Evolutionary conservation across 2,888 invertebrate species (phyloP).

Genomic region (Amphiduros pacificus): DNA sequence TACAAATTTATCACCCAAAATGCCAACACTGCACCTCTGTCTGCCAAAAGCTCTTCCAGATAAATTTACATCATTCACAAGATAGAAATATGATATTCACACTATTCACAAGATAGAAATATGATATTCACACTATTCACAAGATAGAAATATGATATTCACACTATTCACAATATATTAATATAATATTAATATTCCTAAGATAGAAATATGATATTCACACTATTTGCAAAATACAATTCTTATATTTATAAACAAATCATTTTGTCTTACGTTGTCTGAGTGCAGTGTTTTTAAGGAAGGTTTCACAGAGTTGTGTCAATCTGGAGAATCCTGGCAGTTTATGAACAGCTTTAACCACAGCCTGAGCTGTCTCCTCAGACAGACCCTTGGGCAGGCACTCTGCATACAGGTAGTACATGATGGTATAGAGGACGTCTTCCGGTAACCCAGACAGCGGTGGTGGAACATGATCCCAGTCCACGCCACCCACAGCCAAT

Average conservation of each 20-base stretch:
- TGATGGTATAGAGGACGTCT: conserved; percentile 67
- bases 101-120: too few relatives aligned
- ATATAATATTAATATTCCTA: too few relatives aligned
- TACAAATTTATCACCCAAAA: neutral
- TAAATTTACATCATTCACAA: too few relatives aligned
- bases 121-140: too few relatives aligned
- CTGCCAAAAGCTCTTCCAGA: neutral
- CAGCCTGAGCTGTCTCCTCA: conserved; percentile 66
- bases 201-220: too few relatives aligned
- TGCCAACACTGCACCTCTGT: neutral
- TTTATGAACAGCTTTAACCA: conserved; percentile 59
- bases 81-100: too few relatives aligned
- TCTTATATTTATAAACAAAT: neutral
- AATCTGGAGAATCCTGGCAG: conserved; percentile 66
- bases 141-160: too few relatives aligned
- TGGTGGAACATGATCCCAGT: conserved; percentile 61
- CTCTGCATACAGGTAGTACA: conserved; percentile 71
- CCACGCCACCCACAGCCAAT: conserved; percentile 65
- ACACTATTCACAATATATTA: too few relatives aligned
- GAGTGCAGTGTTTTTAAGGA: conserved; percentile 68
- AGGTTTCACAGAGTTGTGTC: conserved; percentile 66
- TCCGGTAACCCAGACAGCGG: conserved; percentile 66
- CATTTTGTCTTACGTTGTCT: conserved; percentile 66
- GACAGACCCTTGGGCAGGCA: conserved; percentile 67
- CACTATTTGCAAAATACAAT: too few relatives aligned